These are phyloP conservation scores for Hestina assimilis DNA, from an alignment of 1,140 invertebrate species.

Conservation along the genomic window DNA sequence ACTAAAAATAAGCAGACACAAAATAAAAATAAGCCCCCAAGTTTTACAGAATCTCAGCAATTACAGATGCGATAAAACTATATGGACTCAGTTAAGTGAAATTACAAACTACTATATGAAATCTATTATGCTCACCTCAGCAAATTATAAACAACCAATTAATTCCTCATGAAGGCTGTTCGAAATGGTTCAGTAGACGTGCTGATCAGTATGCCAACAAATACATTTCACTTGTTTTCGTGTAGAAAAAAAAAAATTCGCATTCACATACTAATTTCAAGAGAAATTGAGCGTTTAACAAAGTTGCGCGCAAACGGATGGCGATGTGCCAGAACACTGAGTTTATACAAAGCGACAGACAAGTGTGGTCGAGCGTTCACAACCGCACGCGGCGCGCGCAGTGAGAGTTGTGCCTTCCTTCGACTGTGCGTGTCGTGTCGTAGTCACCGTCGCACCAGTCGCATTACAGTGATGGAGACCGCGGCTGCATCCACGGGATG, in stretches of 20 bases:
- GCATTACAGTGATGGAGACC: conserved; percentile 43
- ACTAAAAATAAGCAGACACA: too few relatives aligned
- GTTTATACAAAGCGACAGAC: conserved; percentile 38
- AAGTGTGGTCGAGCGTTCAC: conserved; percentile 50
- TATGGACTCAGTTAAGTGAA: background rate
- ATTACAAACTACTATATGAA: background rate
- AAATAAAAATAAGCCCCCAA: too few relatives aligned
- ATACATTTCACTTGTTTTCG: conserved; percentile 72
- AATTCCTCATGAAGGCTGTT: conserved; percentile 58
- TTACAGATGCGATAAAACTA: background rate
- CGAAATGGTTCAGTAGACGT: conserved; percentile 38
- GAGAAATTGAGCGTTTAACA: conserved; percentile 62
- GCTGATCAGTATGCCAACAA: conserved; percentile 51
- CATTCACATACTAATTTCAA: conserved; percentile 73
- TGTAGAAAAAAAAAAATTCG: conserved; percentile 55
- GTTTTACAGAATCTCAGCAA: background rate
- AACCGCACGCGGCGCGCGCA: conserved; percentile 73
- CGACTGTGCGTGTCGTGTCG: conserved; percentile 40
- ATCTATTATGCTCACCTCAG: conserved; percentile 48
- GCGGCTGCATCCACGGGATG: conserved; percentile 57
- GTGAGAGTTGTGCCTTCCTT: conserved; percentile 63
- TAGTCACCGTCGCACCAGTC: conserved; percentile 36
- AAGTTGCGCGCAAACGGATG: conserved; percentile 50
- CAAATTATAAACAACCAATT: conserved; percentile 46
- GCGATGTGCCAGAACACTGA: conserved; percentile 57